Evolutionary conservation across 2,888 invertebrate genomes (phyloP), one percentile per base, ranked within the genome.

Genomic region (Therioaphis trifolii): DNA sequence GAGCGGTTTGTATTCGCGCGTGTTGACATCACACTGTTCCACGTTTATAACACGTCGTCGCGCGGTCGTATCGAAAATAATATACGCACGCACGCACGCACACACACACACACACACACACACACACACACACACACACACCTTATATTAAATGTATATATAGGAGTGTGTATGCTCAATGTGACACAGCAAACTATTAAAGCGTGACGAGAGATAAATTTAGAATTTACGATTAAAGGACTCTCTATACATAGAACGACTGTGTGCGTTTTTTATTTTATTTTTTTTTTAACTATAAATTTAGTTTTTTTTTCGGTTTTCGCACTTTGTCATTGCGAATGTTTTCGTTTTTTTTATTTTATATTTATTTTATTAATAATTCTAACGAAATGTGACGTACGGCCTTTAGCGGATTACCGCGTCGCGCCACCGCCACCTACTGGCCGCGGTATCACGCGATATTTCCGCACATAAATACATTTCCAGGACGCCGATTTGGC

Each of bases 401-500:
- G 18, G 49, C 18, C 49, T 49, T 18, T 2, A 18, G 18, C 15
- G 49, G 49, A 49, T 49, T 49, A 49, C 55, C 2, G 9, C 21
- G 15, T n/a, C 55, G 2, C n/a, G 55, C 21, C 21, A 9, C 1
- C 21, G 15, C 11, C 21, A 21, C 55, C 0, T 55, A 55, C 55
- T 5, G 46, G 4, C n/a, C n/a, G 52, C n/a, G 5, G n/a, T n/a
- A n/a, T n/a, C 7, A n/a, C 21, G 21, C 15, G 18, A 21, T 1
- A 21, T 43, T 68, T 21, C 43, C 68, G 27, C 46, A 49, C 35
- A 55, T 5, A 24, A 58, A 79, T 69, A 55, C 29, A 55, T n/a
- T 69, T 79, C 79, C 69, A 78, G 52, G 21, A 68, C 68, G 69
- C 40, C 40, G 55, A 43, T 69, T 79, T 79, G 79, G 79, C 78